These are phyloP conservation scores for Peromyscus attwateri DNA, from an alignment of 2,797 vertebrate species.

Conservation along the genomic window DNA sequence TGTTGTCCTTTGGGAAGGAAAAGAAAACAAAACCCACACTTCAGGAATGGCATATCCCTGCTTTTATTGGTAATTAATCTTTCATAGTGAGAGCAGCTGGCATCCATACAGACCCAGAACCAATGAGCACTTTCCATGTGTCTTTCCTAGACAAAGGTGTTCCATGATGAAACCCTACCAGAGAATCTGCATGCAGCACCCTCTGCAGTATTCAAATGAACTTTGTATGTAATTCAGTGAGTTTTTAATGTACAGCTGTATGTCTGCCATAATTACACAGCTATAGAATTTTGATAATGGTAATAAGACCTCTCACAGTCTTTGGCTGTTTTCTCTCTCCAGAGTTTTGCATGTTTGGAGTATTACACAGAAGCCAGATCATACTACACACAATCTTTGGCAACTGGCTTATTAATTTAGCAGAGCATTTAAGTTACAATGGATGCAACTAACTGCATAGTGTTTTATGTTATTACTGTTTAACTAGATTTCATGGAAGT, in stretches of 20 bases:
- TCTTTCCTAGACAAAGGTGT: neutral
- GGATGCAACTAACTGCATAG: too few species aligned
- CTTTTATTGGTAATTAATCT: conserved; percentile 68
- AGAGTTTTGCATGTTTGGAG: neutral
- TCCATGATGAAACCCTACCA: neutral
- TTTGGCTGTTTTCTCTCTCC: neutral
- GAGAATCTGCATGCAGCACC: neutral
- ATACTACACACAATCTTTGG: neutral
- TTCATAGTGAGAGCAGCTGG: conserved; percentile 63
- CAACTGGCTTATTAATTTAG: neutral
- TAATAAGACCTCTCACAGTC: neutral
- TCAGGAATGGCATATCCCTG: conserved; percentile 57
- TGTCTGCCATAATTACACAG: neutral
- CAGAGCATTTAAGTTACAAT: neutral
- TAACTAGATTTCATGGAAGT: neutral
- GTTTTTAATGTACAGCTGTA: neutral
- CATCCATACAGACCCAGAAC: neutral
- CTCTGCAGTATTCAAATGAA: accelerated
- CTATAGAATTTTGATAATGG: neutral
- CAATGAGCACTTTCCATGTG: neutral
- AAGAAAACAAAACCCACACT: conserved; percentile 70
- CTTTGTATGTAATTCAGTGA: neutral
- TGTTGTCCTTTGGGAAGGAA: conserved; percentile 57
- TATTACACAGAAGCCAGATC: neutral
- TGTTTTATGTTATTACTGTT: neutral